Base-by-base conservation (phyloP, 2,113 vertebrate genomes). In the Amia ocellicauda region DNA sequence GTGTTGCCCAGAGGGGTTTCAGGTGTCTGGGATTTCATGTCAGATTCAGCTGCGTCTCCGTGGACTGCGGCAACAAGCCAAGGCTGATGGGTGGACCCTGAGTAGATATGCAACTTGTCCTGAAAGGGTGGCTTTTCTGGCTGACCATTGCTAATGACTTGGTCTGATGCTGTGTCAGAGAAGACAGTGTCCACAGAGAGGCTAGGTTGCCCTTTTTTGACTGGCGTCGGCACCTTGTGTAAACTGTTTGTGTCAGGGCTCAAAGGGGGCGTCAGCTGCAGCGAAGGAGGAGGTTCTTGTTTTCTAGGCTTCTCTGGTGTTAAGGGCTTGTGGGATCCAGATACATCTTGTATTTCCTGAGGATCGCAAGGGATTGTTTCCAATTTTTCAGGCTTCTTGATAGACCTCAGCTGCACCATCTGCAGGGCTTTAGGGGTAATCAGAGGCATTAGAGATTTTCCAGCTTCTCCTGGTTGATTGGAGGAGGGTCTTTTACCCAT, bases 341-440 rank as follows among this genome's bases (percentile, higher is more conserved):
- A 60, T 64, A 86, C 73, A 69, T 63, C 50, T 3, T 52, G 52
- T n/a, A 76, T 85, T 78, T 91, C 84, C 78, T 87, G 86, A 89
- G 82, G 78, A 43, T 52, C 53, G 26, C 53, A 74, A 80, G 78
- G 50, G 27, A 47, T 13, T 41, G 58, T 69, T 1, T 76, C 72
- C 3, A 78, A 57, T 41, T 76, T 80, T 22, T 80, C 76, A 1
- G 58, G 59, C 71, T 81, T 89, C 65, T 78, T 93, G 68, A 96
- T 90, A 0, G 93, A 93, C 65, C 92, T 91, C 67, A 98, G 77
- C 70, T 94, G 95, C 40, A 99, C 91, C 77, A 84, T 94, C 80
- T 94, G 94, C 53, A 99, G 79, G 0, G 87, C 93, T 56, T 94
- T 88, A 0, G 93, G 79, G 53, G 96, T 97, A 68, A 99, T 89